Evolutionary conservation across 2,797 vertebrate genomes (phyloP), one percentile per base, ranked within the genome.

Genomic region (Lagocephalus sceleratus): DNA sequence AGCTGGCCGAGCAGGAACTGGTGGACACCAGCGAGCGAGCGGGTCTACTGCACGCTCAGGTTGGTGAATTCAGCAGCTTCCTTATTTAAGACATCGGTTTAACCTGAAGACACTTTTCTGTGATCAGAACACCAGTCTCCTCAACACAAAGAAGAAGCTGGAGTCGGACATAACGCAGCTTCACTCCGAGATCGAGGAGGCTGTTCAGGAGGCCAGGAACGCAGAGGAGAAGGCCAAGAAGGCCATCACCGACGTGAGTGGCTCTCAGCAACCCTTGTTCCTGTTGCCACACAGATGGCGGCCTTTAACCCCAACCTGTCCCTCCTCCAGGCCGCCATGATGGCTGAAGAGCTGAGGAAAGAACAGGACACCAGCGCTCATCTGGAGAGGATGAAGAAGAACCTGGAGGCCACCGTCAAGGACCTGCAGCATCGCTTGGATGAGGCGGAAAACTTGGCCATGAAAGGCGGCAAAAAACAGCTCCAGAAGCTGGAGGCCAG

Each of bases 341-440:
- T 95, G 92, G 89, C 89, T 0, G 93, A 95, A 15, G 92, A 94
- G 77, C 76, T 95, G 66, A 93, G 92, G 82, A 93, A 94, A 70
- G 94, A 94, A 75, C 93, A 94, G 78, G 93, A 94, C 78, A 94
- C 92, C 71, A 91, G 92, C 0, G 78, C 91, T 73, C 92, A 94
- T 78, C 86, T 95, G 74, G 93, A 94, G 79, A 86, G 92, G 63
- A 94, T 94, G 93, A 94, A 91, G 82, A 94, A 85, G 87, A 95
- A 93, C 52, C 63, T 95, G 82, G 93, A 94, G 0, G 87, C 84
- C 51, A 88, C 73, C 0, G 89, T 92, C 60, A 93, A 93, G 71
- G 90, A 92, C 63, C 84, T 93, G 68, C 91, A 92, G 74, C 84
- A 78, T 26, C 87, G 87, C 3, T 63, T 93, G 20, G 88, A 93